Evolutionary conservation across 2,113 vertebrate genomes (phyloP).

Genomic region (Cyphomyrus plagiostoma): DNA sequence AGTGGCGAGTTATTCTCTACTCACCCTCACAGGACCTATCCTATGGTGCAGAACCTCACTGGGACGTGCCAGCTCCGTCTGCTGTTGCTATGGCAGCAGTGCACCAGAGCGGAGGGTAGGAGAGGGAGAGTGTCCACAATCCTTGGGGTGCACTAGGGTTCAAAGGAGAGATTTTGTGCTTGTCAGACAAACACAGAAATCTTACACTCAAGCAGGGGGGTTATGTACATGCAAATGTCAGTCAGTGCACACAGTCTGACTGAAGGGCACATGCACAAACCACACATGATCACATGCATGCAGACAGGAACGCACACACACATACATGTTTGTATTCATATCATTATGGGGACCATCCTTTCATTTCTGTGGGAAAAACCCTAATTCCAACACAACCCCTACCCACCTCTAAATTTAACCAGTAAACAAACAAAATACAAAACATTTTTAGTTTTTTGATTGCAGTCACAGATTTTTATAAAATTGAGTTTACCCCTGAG

Average conservation of each 20-base stretch:
- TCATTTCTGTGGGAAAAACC: neutral
- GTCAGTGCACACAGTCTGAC: neutral
- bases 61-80: constrained; percentile 72
- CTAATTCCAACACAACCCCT: neutral
- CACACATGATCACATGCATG: neutral
- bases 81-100: constrained; percentile 91
- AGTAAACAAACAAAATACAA: too few species aligned
- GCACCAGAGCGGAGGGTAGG: constrained; percentile 68
- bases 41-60: constrained; percentile 64
- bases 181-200: neutral
- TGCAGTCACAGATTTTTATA: too few species aligned
- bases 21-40: constrained; percentile 19
- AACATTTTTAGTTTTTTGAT: too few species aligned
- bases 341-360: neutral
- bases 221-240: neutral
- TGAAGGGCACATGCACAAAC: neutral
- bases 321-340: neutral
- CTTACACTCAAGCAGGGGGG: neutral
- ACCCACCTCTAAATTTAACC: neutral
- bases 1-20: constrained; percentile 37
- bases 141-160: constrained; percentile 18
- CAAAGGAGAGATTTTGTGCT: constrained; percentile 12
- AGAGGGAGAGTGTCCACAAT: constrained; percentile 61
- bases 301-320: neutral
- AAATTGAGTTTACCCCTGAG: too few species aligned